Evolutionary conservation across 2,888 invertebrate species (phyloP), one percentile per base, ranked within the genome.

Genomic region (Luffia ferchaultella): DNA sequence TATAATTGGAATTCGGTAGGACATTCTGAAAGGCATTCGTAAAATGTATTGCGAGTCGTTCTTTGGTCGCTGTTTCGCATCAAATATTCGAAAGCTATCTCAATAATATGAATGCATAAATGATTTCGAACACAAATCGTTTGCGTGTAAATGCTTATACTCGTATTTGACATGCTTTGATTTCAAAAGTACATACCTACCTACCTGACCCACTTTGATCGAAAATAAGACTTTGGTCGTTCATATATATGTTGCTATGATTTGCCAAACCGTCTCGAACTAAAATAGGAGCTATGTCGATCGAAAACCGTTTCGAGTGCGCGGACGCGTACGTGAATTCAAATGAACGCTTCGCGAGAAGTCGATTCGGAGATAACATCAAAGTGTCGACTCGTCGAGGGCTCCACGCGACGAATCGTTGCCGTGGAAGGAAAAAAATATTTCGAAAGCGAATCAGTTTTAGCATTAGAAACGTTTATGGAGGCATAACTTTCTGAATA

Each of bases 301-400:
- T 3, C 30, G 30, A n/a, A n/a, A n/a, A n/a, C n/a, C n/a, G n/a
- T n/a, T n/a, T n/a, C n/a, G n/a, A n/a, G 30, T 30, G 12, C 30
- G 30, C 30, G 30, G 30, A 12, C 30, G 30, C 30, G 30, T 30
- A 30, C 30, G 30, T 30, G 19, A 18, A 45, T 46, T 20, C 18
- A n/a, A 30, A 30, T 46, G 46, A 20, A 20, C 46, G 18, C 46
- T n/a, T 30, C 46, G 46, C 18, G 18, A 19, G 16, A 45, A 9
- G 20, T 46, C 46, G 45, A 9, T 3, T 9, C 16, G 45, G 18
- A 45, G 45, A 45, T 45, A 45, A 18, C 45, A 18, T 45, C 45
- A 45, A 45, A 45, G 45, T 30, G 30, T 30, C 30, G 30, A 12
- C 30, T 12, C 30, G 30, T 12, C 30, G 30, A 3, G 5, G 30